Evolutionary conservation across 2,113 vertebrate genomes (phyloP).

Genomic region (Cyprinodon tularosa): DNA sequence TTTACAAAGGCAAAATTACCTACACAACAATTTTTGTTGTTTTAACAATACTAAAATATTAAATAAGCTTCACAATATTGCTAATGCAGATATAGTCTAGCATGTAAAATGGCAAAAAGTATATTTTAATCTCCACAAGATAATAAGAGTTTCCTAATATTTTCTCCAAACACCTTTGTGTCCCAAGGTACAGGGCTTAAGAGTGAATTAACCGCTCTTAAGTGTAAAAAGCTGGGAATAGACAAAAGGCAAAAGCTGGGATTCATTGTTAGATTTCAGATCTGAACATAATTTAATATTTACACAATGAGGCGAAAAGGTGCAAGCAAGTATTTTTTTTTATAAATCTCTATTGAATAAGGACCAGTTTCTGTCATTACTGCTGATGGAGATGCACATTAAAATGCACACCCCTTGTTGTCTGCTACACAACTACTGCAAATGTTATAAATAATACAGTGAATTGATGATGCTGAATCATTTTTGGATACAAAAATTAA

Average conservation of each 20-base stretch:
- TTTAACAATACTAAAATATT: slow-evolving; percentile 31
- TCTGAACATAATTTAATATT: background rate
- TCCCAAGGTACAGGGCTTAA: slow-evolving; percentile 32
- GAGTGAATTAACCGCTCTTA: slow-evolving; percentile 26
- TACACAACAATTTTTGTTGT: slow-evolving; percentile 31
- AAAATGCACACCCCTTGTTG: slow-evolving; percentile 9
- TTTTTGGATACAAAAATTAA: slow-evolving; percentile 15
- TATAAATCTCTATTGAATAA: background rate
- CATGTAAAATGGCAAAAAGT: slow-evolving; percentile 24
- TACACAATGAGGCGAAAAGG: background rate
- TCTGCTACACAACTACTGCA: slow-evolving; percentile 28
- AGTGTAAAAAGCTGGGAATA: background rate
- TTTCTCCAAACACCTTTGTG: slow-evolving; percentile 35
- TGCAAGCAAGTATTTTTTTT: background rate
- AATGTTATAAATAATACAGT: slow-evolving; percentile 21
- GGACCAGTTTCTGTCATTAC: background rate
- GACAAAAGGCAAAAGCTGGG: background rate
- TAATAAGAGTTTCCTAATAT: slow-evolving; percentile 42
- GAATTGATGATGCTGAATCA: background rate
- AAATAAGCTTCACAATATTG: slow-evolving; percentile 10
- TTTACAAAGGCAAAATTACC: background rate
- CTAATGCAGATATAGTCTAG: slow-evolving; percentile 1
- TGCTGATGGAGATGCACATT: slow-evolving; percentile 11
- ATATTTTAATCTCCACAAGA: slow-evolving; percentile 30
- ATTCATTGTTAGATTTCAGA: background rate